phyloP scores from a whole-genome alignment of 1,140 invertebrate species.

The Drosophila parabipectinata region DNA sequence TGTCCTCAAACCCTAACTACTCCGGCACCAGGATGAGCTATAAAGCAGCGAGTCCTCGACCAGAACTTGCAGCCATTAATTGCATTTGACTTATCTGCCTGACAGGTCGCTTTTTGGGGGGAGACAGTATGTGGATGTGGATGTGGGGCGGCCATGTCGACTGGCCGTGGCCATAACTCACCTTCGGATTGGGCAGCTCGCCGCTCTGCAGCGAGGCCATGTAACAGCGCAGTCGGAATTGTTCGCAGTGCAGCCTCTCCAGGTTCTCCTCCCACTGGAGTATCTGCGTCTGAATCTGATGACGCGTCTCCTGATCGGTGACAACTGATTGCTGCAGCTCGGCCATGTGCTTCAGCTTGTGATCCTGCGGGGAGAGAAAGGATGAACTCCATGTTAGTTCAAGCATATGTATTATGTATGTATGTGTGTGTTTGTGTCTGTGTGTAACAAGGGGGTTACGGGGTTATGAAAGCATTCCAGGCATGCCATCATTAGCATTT shows the following conservation, averaged over 20 bases:
- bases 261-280: constrained; percentile 98
- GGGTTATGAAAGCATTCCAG: constrained; percentile 73
- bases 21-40: constrained; percentile 11
- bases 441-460: constrained; percentile 28
- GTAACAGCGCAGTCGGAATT: constrained; percentile 97
- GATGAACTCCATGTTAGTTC: constrained; percentile 44
- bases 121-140: background rate
- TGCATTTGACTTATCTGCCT: constrained; percentile 41
- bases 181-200: constrained; percentile 98
- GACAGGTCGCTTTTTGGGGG: constrained; percentile 14
- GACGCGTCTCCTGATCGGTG: constrained; percentile 94
- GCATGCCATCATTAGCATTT: constrained; percentile 78
- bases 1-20: constrained; percentile 24
- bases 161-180: constrained; percentile 84
- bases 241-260: constrained; percentile 97
- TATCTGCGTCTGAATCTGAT: constrained; percentile 96
- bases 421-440: constrained; percentile 17
- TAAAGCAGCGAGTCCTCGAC: constrained; percentile 11
- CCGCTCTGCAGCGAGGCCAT: constrained; percentile 98
- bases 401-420: constrained; percentile 26
- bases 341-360: constrained; percentile 98
- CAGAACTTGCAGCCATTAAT: constrained; percentile 25
- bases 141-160: background rate
- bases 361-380: constrained; percentile 88
- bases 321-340: constrained; percentile 98